These are phyloP conservation scores for Leptinotarsa texana DNA, from an alignment of 1,140 invertebrate genomes.

Conservation along the genomic window DNA sequence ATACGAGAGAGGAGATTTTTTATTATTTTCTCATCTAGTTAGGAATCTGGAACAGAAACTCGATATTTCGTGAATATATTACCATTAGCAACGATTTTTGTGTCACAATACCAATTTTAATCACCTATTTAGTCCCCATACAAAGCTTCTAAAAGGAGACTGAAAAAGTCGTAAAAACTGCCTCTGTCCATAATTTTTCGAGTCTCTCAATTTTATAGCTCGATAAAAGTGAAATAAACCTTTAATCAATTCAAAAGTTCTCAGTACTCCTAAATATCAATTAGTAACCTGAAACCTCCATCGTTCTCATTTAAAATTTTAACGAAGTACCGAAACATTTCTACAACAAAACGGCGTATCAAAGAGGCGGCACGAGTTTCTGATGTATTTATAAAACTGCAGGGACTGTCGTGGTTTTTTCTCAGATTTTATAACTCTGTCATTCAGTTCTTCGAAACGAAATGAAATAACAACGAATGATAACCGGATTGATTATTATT, in stretches of 20 bases:
- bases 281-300: neutral
- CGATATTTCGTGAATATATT: no score
- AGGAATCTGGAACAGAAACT: no score
- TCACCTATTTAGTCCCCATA: no score
- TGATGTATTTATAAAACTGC: conserved; percentile 4
- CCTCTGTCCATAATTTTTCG: neutral
- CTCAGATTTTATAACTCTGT: neutral
- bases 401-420: neutral
- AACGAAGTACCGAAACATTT: neutral
- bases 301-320: conserved; percentile 3
- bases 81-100: no score
- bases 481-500: no score
- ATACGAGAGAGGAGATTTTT: no score
- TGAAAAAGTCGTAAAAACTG: neutral
- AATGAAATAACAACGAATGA: no score
- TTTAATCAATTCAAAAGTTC: neutral
- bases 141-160: no score
- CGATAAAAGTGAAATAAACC: conserved; percentile 3
- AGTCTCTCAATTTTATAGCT: neutral
- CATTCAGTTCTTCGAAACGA: no score
- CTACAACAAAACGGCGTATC: neutral
- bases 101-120: no score
- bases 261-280: conserved; percentile 2
- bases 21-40: no score
- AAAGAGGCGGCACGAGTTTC: neutral